Evolutionary conservation across 2,888 invertebrate genomes (phyloP), one percentile per base, ranked within the genome.

Genomic region (Fragum whitleyi): DNA sequence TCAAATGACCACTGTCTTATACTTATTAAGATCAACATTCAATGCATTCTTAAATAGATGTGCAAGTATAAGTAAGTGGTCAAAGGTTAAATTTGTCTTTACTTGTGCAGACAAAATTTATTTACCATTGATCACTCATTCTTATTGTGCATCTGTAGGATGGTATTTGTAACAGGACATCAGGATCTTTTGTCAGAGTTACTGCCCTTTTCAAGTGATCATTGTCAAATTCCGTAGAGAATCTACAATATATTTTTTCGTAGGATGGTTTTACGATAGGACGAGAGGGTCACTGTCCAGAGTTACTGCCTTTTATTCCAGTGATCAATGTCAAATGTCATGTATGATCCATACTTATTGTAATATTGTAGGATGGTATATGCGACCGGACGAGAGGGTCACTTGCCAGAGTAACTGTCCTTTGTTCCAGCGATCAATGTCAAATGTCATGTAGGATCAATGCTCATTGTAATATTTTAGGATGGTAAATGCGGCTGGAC

Each of bases 201-300:
- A n/a, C n/a, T n/a, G n/a, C n/a, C n/a, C n/a, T n/a, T n/a, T n/a
- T n/a, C n/a, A n/a, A n/a, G n/a, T n/a, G n/a, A n/a, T n/a, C n/a
- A n/a, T n/a, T n/a, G n/a, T n/a, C n/a, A n/a, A n/a, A n/a, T n/a
- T n/a, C n/a, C n/a, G n/a, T n/a, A n/a, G n/a, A n/a, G n/a, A n/a
- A 39, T 39, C 6, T 39, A 14, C 14, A 9, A 9, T 39, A 7
- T 23, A 7, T 59, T 19, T 71, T 77, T n/a, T n/a, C n/a, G 14
- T 67, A 90, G 90, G 69, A 87, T 90, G 0, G 83, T 87, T 91
- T 85, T 51, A 89, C 87, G 7, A 91, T 91, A 0, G 90, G 88
- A 0, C 79, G 92, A 28, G 89, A 90, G 14, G 89, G 90, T 0
- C 87, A 90, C 68, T 74, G 91, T 2, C 91, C 91, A 16, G 87